Base-by-base conservation (phyloP, 2,888 invertebrate genomes). In the Dolomedes plantarius region DNA sequence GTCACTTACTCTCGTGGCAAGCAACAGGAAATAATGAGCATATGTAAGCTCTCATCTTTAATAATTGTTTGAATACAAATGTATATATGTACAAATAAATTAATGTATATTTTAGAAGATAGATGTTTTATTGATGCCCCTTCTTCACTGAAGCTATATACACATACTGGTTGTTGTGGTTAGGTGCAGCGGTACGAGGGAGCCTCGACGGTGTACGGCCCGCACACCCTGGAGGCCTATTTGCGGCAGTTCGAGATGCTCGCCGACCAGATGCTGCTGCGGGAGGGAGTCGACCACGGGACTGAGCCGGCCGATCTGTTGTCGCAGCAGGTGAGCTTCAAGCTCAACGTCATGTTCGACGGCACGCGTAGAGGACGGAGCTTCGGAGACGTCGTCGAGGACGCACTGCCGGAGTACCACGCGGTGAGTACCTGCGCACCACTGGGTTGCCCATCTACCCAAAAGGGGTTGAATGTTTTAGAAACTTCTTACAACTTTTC, bases 201-300 rank as follows among this genome's bases (percentile, higher is more conserved):
- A 0, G 98, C 97, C 0, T 97, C 97, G 0, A 98, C 98, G 0
- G 95, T 97, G 89, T 98, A 93, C 90, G 98, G 98, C 0, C 98
- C 97, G 0, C 94, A 98, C 90, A 97, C 98, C 0, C 93, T 98
- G 7, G 93, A 95, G 28, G 95, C 97, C 32, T 97, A 97, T 90
- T 68, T 86, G 27, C 69, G 67, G 0, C 86, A 88, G 29, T 88
- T 65, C 68, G 75, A 86, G 29, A 86, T 82, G 82, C 32, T 88
- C 65, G 86, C 86, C 2, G 76, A 80, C 41, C 31, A 82, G 41
- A 5, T 88, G 64, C 31, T 75, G 23, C 27, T 78, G 11, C 27
- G 82, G 11, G 36, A 79, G 2, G 68, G 69, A 5, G n/a, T 86
- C 0, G 68, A 71, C 9, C 67, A 86, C 16, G 92, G 96, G 0